phyloP scores from a whole-genome alignment of 2,113 vertebrate species.

The Periophthalmus modestus region DNA sequence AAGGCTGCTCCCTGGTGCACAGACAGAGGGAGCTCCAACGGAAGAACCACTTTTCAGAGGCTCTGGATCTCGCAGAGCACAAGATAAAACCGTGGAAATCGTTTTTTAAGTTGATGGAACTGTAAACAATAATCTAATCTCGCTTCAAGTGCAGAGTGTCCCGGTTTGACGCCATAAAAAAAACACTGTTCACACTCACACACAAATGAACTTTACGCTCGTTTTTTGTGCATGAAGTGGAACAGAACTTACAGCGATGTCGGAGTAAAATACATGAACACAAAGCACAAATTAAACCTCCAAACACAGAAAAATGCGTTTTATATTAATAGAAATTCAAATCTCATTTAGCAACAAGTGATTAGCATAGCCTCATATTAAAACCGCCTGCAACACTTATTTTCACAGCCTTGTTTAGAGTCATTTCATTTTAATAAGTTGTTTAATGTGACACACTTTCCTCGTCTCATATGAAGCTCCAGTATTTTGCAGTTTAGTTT shows the following conservation, averaged over 20 bases:
- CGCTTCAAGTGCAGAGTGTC: slow-evolving; percentile 20
- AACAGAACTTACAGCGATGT: background rate
- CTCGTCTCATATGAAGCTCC: slow-evolving; percentile 55
- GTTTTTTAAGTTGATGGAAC: slow-evolving; percentile 29
- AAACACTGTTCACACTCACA: slow-evolving; percentile 17
- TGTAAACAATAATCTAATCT: slow-evolving; percentile 9
- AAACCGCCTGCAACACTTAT: slow-evolving; percentile 20
- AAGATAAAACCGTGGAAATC: slow-evolving; percentile 17
- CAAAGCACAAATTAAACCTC: background rate
- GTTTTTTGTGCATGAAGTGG: background rate
- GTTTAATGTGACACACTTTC: slow-evolving; percentile 50
- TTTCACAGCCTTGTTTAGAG: slow-evolving; percentile 6
- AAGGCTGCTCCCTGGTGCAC: slow-evolving; percentile 23
- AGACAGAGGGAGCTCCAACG: slow-evolving; percentile 32
- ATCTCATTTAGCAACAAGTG: slow-evolving; percentile 22
- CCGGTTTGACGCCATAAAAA: slow-evolving; percentile 5
- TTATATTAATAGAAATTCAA: background rate
- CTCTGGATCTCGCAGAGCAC: slow-evolving; percentile 22
- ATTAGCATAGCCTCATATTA: slow-evolving; percentile 18
- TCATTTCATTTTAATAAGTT: slow-evolving; percentile 32
- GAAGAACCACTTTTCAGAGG: slow-evolving; percentile 29
- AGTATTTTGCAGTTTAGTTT: slow-evolving; percentile 47
- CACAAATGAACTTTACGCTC: background rate
- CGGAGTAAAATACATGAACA: too few relatives aligned
- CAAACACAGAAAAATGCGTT: background rate